Conservation (phyloP, 2,888 invertebrate genomes). For the Tenthredo distinguenda region DNA sequence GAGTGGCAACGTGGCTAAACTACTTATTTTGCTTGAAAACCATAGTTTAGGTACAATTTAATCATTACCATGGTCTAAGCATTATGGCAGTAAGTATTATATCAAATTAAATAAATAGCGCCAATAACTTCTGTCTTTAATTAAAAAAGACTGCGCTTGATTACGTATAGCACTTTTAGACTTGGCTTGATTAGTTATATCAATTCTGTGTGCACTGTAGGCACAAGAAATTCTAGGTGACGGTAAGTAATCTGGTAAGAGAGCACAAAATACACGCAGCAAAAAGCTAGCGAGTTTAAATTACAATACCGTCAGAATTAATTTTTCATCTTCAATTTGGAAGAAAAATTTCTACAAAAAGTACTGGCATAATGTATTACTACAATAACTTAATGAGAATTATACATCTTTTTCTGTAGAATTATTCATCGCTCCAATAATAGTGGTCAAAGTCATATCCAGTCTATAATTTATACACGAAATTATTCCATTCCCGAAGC, state of each 20-base stretch:
- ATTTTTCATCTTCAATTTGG: neutral
- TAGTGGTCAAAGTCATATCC: neutral
- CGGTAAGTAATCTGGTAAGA: neutral
- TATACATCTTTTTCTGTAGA: conserved; percentile 15
- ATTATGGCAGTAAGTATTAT: conserved; percentile 72
- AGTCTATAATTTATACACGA: neutral
- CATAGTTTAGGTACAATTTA: conserved; percentile 48
- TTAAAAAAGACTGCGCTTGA: conserved; percentile 14
- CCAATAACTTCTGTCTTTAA: conserved; percentile 1
- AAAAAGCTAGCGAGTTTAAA: neutral
- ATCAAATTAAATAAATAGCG: conserved; percentile 49
- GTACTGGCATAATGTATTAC: conserved; percentile 12
- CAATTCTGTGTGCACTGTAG: neutral
- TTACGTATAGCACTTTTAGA: neutral
- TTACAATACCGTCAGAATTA: neutral
- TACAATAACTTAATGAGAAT: conserved; percentile 32
- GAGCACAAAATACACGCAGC: neutral
- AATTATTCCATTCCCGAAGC: neutral
- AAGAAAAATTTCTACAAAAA: conserved; percentile 19
- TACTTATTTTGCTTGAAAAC: conserved; percentile 23
- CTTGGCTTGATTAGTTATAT: neutral
- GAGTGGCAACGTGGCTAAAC: conserved; percentile 56
- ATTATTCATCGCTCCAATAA: neutral
- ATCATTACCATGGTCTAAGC: conserved; percentile 64
- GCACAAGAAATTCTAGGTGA: neutral